Base-by-base conservation (phyloP, 2,797 vertebrate species). In the Anguilla obscura region DNA sequence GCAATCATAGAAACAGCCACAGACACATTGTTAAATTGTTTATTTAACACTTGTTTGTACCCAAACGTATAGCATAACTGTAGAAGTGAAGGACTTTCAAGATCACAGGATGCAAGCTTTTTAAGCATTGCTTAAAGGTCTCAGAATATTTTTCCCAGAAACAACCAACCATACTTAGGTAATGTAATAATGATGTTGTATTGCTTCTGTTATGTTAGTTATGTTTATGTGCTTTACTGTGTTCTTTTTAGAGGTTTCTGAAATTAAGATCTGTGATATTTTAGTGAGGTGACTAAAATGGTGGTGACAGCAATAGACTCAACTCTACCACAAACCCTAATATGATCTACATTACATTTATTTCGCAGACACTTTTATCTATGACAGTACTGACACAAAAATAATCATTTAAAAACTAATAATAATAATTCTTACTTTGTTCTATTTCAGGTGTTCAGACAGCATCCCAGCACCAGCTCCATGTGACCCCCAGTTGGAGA, bases 401-500 rank as follows among this genome's bases (percentile, higher is more conserved):
- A 40, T 40, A 16, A 7, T 2, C 40, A 79, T 40, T 6, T 33
- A 71, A 10, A 33, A 71, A 30, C 12, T 30, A 40, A 0, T 16
- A 7, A 40, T 16, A 16, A 40, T 3, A 76, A 40, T 40, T 12
- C 74, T 76, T 24, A 18, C 40, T 50, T 3, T n/a, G 45, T 8
- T 50, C 45, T 50, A 10, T 6, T 90, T 8, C 85, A 93, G 90
- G n/a, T 97, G 96, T 84, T 94, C 93, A 40, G 82, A 87, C 36
- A 88, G 90, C 18, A 74, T 90, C 85, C 93, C 95, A 84, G 90
- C 93, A 30, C 60, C 94, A 16, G 93, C 94, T 0, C 85, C 48
- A 5, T 97, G 96, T 88, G 63, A 92, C 10, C 85, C 89, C 36
- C 52, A 90, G 30, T 76, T 95, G 66, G 88, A 92, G 84, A 88